These are phyloP conservation scores for Chauna torquata DNA, from an alignment of 2,113 vertebrate genomes.

Conservation along the genomic window DNA sequence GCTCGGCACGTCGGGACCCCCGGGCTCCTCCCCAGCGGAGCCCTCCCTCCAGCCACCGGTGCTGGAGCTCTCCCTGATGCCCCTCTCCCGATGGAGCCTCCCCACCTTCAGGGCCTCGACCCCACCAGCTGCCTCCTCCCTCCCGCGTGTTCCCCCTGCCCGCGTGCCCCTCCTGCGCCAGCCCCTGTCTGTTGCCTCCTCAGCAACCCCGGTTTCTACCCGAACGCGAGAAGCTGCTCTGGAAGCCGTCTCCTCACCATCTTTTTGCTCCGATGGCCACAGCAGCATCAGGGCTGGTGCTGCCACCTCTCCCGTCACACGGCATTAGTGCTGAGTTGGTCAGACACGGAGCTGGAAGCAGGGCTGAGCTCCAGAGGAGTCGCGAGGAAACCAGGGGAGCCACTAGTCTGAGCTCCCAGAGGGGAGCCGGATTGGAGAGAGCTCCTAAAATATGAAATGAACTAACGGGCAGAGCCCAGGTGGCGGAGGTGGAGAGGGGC, in stretches of 20 bases:
- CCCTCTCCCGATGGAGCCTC: neutral
- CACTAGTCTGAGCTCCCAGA: neutral
- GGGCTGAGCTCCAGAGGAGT: neutral
- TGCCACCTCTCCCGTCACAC: neutral
- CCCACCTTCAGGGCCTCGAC: neutral
- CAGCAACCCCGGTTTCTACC: neutral
- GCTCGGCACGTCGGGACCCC: neutral
- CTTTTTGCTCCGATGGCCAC: neutral
- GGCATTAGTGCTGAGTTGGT: no score
- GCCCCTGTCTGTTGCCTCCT: neutral
- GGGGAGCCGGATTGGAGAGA: neutral
- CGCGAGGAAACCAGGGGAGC: neutral
- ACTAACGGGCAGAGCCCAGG: neutral
- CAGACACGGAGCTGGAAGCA: neutral
- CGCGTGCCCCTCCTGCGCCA: accelerated
- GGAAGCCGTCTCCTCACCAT: neutral
- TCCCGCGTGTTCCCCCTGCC: accelerated
- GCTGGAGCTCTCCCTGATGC: neutral
- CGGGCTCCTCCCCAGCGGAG: neutral
- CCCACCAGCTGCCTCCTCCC: neutral
- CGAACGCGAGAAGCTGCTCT: neutral
- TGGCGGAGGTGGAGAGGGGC: neutral
- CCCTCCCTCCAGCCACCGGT: accelerated
- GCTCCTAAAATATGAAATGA: no score
- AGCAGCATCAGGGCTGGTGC: neutral